Percentiles rank a stretch among this genome's conserved stretches.
Conservation (phyloP, 2,888 invertebrate genomes). For the Thumatha senex region DNA sequence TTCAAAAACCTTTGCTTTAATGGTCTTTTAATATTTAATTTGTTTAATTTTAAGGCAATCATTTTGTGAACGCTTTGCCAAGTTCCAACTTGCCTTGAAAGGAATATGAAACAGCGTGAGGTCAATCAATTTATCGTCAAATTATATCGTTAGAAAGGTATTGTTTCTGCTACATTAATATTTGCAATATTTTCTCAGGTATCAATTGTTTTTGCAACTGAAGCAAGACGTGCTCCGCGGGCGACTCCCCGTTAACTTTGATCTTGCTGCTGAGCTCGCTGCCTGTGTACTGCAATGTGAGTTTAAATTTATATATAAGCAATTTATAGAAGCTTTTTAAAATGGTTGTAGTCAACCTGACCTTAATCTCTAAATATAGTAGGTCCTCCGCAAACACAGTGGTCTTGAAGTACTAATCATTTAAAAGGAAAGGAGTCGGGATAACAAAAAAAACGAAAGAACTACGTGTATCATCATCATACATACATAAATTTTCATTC, state of each 20-base stretch:
- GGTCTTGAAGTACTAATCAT: too few species aligned
- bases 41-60: constrained; percentile 59
- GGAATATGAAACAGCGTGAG: constrained; percentile 40
- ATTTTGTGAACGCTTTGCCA: constrained; percentile 44
- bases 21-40: constrained; percentile 79
- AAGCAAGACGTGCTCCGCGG: constrained; percentile 98
- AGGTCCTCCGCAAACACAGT: not conserved
- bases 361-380: not conserved
- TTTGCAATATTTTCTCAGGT: constrained; percentile 81
- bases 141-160: not conserved
- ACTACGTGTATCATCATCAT: too few species aligned
- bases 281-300: constrained; percentile 97
- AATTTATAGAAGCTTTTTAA: too few species aligned
- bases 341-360: too few species aligned
- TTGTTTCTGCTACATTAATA: constrained; percentile 8
- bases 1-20: constrained; percentile 65
- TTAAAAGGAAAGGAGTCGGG: too few species aligned
- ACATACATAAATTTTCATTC: too few species aligned
- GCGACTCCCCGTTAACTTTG: constrained; percentile 94
- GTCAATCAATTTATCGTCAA: constrained; percentile 10
- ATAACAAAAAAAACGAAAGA: too few species aligned
- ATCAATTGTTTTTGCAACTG: constrained; percentile 98
- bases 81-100: constrained; percentile 41
- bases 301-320: constrained; percentile 56
- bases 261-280: constrained; percentile 95